A percentile compares a stretch with the other conserved stretches of the same genome.
phyloP scores from a whole-genome alignment of 2,113 vertebrate genomes.

The Hippocampus comes region DNA sequence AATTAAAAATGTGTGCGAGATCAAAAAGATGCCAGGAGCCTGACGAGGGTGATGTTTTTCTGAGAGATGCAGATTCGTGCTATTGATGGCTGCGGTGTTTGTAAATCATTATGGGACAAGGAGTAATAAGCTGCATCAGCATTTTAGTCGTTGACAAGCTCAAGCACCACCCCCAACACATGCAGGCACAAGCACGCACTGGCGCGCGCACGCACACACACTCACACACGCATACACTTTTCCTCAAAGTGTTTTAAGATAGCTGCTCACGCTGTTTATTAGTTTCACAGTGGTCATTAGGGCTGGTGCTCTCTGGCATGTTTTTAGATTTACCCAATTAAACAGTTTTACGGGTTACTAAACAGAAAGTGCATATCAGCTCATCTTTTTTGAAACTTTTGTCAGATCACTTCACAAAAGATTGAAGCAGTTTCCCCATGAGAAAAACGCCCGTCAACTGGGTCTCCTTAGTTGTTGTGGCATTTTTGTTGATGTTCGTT shows the following conservation, averaged over 20 bases:
- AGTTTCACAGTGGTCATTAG: conserved; percentile 23
- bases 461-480: background rate
- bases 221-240: background rate
- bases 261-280: conserved; percentile 26
- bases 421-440: background rate
- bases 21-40: conserved; percentile 71
- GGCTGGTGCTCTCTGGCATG: conserved; percentile 17
- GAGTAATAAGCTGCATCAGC: conserved; percentile 72
- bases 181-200: background rate
- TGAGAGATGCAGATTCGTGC: conserved; percentile 72
- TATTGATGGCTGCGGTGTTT: conserved; percentile 72
- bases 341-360: conserved; percentile 6
- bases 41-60: conserved; percentile 64
- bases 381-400: conserved; percentile 6
- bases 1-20: conserved; percentile 70
- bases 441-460: background rate
- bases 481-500: background rate
- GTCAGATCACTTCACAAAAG: background rate
- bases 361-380: background rate
- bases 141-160: conserved; percentile 44
- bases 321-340: conserved; percentile 19
- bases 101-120: conserved; percentile 70
- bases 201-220: too few species aligned
- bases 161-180: conserved; percentile 25
- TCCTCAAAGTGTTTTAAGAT: conserved; percentile 34